Evolutionary conservation across 2,888 invertebrate species (phyloP).

Genomic region (Eumacrocentrus americanus): DNA sequence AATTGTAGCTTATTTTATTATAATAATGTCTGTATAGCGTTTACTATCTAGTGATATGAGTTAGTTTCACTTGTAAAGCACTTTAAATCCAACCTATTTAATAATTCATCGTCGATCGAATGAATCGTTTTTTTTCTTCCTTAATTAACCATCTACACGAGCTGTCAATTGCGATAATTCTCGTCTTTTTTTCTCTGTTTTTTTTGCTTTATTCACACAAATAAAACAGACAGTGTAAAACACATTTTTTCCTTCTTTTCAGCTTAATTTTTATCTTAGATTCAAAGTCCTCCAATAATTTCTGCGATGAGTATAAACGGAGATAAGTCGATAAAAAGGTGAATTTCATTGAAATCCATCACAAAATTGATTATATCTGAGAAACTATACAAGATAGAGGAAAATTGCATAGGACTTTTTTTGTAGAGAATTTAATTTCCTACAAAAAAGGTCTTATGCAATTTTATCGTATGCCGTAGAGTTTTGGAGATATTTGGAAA

Average conservation of each 20-base stretch:
- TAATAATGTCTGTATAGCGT: constrained; percentile 42
- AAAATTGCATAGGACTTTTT: no score
- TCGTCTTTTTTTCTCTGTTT: no score
- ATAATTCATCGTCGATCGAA: constrained; percentile 28
- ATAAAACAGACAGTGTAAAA: not conserved
- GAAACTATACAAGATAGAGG: no score
- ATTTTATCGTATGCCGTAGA: no score
- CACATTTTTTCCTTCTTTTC: not conserved
- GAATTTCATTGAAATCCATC: no score
- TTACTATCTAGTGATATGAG: constrained; percentile 58
- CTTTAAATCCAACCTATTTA: constrained; percentile 57
- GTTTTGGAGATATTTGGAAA: no score
- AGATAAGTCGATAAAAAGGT: no score
- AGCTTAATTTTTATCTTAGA: not conserved
- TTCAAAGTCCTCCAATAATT: constrained; percentile 10
- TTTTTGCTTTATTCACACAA: not conserved
- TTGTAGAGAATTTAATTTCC: no score
- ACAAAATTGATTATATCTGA: no score
- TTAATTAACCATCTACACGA: not conserved
- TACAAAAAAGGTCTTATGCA: no score
- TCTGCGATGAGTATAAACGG: no score
- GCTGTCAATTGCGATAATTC: no score
- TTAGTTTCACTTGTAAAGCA: constrained; percentile 60
- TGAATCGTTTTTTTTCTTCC: constrained; percentile 16
- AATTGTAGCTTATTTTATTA: constrained; percentile 9